Conservation (phyloP, 2,113 vertebrate genomes). For the Genyomyrus donnyi region DNA sequence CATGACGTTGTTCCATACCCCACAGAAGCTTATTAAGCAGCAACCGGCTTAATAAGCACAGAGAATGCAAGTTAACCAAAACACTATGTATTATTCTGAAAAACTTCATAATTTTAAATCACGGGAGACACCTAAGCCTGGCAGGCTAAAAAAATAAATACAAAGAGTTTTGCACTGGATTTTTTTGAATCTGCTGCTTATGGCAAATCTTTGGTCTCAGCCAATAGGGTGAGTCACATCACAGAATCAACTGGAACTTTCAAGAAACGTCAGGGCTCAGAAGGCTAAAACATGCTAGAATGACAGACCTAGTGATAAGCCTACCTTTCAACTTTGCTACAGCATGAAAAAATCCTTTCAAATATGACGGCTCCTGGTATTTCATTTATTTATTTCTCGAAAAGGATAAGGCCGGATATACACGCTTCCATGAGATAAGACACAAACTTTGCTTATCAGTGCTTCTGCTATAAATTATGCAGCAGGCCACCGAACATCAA, state of each 20-base stretch:
- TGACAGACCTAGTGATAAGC: neutral
- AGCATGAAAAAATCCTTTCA: neutral
- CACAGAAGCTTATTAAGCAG: neutral
- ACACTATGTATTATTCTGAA: neutral
- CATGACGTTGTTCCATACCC: neutral
- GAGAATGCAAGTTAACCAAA: neutral
- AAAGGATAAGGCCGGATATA: constrained; percentile 2
- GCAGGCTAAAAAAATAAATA: neutral
- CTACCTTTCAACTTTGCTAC: neutral
- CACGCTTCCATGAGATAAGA: constrained; percentile 13
- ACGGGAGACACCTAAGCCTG: neutral
- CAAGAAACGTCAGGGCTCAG: neutral
- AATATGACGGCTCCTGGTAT: neutral
- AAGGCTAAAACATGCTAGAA: neutral
- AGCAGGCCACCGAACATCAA: constrained; percentile 19
- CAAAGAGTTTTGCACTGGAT: neutral
- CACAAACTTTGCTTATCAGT: constrained; percentile 13
- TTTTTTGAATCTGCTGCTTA: neutral
- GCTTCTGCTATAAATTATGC: constrained; percentile 21
- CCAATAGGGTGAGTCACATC: neutral
- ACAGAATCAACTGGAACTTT: neutral
- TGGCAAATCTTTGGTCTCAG: neutral
- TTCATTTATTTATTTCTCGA: neutral
- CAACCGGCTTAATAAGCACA: neutral
- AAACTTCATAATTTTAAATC: neutral